Evolutionary conservation across 2,888 invertebrate species (phyloP).

Genomic region (Corythucha ciliata): DNA sequence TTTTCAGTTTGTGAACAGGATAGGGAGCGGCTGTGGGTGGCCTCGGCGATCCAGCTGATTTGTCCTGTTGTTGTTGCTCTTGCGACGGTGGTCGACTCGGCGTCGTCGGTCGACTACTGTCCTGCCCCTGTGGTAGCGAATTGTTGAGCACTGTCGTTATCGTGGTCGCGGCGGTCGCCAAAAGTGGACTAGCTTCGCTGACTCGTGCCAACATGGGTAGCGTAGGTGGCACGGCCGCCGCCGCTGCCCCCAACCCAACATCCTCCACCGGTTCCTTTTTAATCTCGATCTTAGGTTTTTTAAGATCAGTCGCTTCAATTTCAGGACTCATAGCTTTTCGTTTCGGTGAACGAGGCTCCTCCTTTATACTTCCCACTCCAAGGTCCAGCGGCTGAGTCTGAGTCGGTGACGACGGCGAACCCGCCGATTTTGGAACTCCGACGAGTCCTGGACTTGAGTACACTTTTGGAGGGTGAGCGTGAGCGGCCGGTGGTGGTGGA

Average conservation of each 20-base stretch:
- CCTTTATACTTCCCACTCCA: slow-evolving; percentile 51
- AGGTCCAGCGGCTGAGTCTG: slow-evolving; percentile 73
- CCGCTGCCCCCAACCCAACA: slow-evolving; percentile 47
- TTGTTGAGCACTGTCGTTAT: slow-evolving; percentile 60
- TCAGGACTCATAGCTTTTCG: no score
- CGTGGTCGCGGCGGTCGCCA: slow-evolving; percentile 47
- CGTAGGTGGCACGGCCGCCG: slow-evolving; percentile 38
- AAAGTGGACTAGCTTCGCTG: slow-evolving; percentile 58
- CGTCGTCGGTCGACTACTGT: slow-evolving; percentile 37
- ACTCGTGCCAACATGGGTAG: slow-evolving; percentile 48
- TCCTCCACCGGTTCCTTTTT: slow-evolving; percentile 28
- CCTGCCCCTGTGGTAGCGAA: slow-evolving; percentile 41
- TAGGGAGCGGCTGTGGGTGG: slow-evolving; percentile 38
- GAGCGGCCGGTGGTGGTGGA: slow-evolving; percentile 41
- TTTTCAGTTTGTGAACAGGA: slow-evolving; percentile 74
- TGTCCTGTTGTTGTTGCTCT: slow-evolving; percentile 37
- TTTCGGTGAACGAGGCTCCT: slow-evolving; percentile 47
- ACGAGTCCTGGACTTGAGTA: slow-evolving; percentile 37
- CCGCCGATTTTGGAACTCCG: no score
- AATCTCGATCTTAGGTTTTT: slow-evolving; percentile 45
- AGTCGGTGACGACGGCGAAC: slow-evolving; percentile 41
- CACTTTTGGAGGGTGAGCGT: slow-evolving; percentile 32
- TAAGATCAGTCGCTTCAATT: slow-evolving; percentile 45
- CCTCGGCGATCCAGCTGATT: slow-evolving; percentile 44
- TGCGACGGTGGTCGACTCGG: slow-evolving; percentile 31